Evolutionary conservation across 2,888 invertebrate genomes (phyloP).

Genomic region (Calliphora vomitoria): DNA sequence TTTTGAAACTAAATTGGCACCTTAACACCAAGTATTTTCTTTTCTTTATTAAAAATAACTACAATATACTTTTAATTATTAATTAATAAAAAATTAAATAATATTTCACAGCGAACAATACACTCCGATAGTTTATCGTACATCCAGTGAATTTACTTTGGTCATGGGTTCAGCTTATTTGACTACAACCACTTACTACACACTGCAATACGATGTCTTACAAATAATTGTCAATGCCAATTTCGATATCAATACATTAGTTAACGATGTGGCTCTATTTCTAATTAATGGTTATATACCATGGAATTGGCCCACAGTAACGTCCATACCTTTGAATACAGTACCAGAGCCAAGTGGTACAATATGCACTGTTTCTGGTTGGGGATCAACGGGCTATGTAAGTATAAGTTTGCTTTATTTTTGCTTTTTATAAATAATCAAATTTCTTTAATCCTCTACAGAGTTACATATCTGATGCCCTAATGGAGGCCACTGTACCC

Average conservation of each 20-base stretch:
- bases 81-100: too few species aligned
- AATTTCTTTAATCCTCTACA: conserved; percentile 26
- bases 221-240: conserved; percentile 69
- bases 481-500: conserved; percentile 76
- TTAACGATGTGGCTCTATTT: conserved; percentile 77
- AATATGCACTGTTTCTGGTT: conserved; percentile 77
- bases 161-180: conserved; percentile 78
- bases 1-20: too few species aligned
- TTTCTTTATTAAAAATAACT: too few species aligned
- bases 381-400: conserved; percentile 76
- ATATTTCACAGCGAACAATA: conserved; percentile 58
- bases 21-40: too few species aligned
- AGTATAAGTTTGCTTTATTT: conserved; percentile 24
- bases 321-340: conserved; percentile 75
- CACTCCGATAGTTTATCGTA: conserved; percentile 72
- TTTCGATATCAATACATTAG: conserved; percentile 75
- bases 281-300: conserved; percentile 77
- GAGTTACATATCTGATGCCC: conserved; percentile 72
- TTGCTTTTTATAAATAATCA: not conserved
- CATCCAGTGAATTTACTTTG: conserved; percentile 75
- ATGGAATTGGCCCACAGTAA: conserved; percentile 66
- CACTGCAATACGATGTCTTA: conserved; percentile 75
- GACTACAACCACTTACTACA: conserved; percentile 68
- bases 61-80: too few species aligned
- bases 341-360: conserved; percentile 58